phyloP scores from a whole-genome alignment of 2,797 vertebrate genomes.

The Pygocentrus nattereri region DNA sequence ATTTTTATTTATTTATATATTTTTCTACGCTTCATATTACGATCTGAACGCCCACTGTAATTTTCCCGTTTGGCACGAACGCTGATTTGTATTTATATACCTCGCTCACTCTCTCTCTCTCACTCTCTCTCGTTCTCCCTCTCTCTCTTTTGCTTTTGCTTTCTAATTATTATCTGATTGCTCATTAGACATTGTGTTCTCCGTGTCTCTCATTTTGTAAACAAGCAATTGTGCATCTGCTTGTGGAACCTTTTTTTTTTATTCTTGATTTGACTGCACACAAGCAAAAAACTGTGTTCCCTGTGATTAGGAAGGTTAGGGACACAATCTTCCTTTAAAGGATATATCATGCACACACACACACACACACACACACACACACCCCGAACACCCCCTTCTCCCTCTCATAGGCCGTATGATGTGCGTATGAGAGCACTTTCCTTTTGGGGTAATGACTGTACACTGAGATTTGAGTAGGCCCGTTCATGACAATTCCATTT shows the following conservation, averaged over 20 bases:
- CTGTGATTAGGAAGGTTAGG: conserved; percentile 68
- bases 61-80: conserved; percentile 25
- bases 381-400: conserved; percentile 29
- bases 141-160: conserved; percentile 59
- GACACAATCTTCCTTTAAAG: conserved; percentile 35
- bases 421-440: conserved; percentile 98
- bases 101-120: conserved; percentile 13
- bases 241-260: conserved; percentile 58
- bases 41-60: conserved; percentile 3
- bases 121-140: conserved; percentile 2
- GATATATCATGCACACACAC: conserved; percentile 38
- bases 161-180: conserved; percentile 82
- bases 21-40: not conserved
- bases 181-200: conserved; percentile 75
- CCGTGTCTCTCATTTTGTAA: conserved; percentile 57
- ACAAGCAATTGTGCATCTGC: conserved; percentile 70
- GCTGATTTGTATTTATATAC: conserved; percentile 69
- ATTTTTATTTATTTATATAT: not conserved
- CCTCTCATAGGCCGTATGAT: conserved; percentile 93
- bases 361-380: conserved; percentile 55
- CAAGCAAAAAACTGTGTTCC: conserved; percentile 9
- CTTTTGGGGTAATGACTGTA: conserved; percentile 98
- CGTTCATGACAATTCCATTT: conserved; percentile 99
- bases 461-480: conserved; percentile 97
- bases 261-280: conserved; percentile 41